These are phyloP conservation scores for Hololepta plana DNA, from an alignment of 2,888 invertebrate genomes.

Conservation along the genomic window DNA sequence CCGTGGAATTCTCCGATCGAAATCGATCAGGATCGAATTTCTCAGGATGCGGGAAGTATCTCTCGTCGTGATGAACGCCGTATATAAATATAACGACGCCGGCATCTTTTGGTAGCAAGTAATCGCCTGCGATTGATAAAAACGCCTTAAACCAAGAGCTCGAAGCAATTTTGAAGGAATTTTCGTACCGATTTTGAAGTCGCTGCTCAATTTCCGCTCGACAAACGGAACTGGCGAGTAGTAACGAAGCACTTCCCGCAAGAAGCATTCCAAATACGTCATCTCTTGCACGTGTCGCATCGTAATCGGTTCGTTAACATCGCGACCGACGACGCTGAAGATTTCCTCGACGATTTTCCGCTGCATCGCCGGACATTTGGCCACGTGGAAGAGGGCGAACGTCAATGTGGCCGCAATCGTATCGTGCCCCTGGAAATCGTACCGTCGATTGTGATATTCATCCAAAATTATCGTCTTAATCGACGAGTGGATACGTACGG, in stretches of 20 bases:
- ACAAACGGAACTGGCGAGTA: slow-evolving; percentile 9
- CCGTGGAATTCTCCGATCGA: slow-evolving; percentile 19
- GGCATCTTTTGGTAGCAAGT: slow-evolving; percentile 8
- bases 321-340: slow-evolving; percentile 14
- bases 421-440: slow-evolving; percentile 30
- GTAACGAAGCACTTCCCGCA: slow-evolving; percentile 11
- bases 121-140: too few species aligned
- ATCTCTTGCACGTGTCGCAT: slow-evolving; percentile 23
- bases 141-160: slow-evolving; percentile 6
- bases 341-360: slow-evolving; percentile 17
- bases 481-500: slow-evolving; percentile 19
- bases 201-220: slow-evolving; percentile 8
- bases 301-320: slow-evolving; percentile 12
- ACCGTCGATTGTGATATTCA: too few species aligned
- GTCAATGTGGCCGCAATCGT: slow-evolving; percentile 34
- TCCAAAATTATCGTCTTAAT: neutral
- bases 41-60: slow-evolving; percentile 20
- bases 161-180: neutral
- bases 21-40: slow-evolving; percentile 21
- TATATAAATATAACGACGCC: slow-evolving; percentile 6
- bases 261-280: slow-evolving; percentile 22
- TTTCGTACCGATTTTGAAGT: slow-evolving; percentile 7
- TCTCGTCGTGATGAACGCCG: slow-evolving; percentile 6
- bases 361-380: slow-evolving; percentile 29
- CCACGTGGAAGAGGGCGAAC: slow-evolving; percentile 31